phyloP scores from a whole-genome alignment of 2,113 vertebrate genomes.

The Pelobates fuscus region DNA sequence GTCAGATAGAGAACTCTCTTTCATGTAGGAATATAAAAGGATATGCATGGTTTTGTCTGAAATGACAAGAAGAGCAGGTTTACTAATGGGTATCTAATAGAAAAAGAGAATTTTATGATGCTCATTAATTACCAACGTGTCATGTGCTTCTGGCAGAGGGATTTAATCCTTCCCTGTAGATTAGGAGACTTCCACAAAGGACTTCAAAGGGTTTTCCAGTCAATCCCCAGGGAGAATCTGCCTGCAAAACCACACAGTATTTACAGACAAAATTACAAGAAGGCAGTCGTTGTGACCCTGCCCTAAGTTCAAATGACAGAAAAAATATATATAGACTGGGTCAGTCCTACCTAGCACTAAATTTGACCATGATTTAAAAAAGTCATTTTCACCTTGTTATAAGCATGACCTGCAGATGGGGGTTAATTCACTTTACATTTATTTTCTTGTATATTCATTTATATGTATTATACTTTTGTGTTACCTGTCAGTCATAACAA shows the following conservation, averaged over 20 bases:
- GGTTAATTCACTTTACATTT: too few relatives aligned
- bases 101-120: conserved; percentile 92
- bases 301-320: background rate
- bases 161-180: conserved; percentile 83
- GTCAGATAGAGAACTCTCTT: conserved; percentile 93
- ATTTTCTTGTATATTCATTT: too few relatives aligned
- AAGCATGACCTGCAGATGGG: background rate
- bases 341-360: background rate
- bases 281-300: conserved; percentile 50
- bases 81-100: conserved; percentile 95
- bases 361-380: background rate
- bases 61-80: conserved; percentile 92
- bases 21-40: conserved; percentile 95
- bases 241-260: conserved; percentile 82
- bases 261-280: conserved; percentile 72
- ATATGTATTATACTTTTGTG: too few relatives aligned
- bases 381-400: background rate
- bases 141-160: conserved; percentile 80
- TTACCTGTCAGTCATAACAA: too few relatives aligned
- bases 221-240: conserved; percentile 72
- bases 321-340: background rate
- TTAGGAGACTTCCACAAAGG: conserved; percentile 89
- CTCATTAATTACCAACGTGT: conserved; percentile 94
- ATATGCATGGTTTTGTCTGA: conserved; percentile 93
- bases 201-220: conserved; percentile 84